Conservation (phyloP, 2,113 vertebrate genomes). For the Rutilus rutilus region DNA sequence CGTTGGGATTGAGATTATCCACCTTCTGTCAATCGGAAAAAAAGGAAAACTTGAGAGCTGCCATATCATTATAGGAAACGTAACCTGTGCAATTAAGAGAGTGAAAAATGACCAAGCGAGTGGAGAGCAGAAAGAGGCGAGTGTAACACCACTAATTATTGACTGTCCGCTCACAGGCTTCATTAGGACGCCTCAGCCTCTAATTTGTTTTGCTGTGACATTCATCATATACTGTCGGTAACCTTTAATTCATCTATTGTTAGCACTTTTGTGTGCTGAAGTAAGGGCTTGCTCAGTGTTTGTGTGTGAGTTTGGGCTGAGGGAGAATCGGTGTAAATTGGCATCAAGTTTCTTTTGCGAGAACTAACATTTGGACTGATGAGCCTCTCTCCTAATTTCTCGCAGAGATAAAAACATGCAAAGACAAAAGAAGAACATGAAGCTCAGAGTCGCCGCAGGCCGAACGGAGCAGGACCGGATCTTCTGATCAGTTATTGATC, state of each 20-base stretch:
- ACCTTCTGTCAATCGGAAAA: constrained; percentile 30
- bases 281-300: constrained; percentile 65
- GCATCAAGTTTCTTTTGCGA: constrained; percentile 39
- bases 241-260: constrained; percentile 93
- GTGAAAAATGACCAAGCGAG: constrained; percentile 59
- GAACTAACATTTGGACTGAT: constrained; percentile 16
- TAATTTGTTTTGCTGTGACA: constrained; percentile 83
- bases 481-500: not conserved
- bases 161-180: constrained; percentile 72
- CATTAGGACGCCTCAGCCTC: constrained; percentile 77
- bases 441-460: not conserved
- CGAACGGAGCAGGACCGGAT: not conserved
- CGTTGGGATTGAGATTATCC: constrained; percentile 21
- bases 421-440: not conserved
- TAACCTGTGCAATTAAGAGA: constrained; percentile 80
- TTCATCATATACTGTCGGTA: constrained; percentile 79
- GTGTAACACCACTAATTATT: constrained; percentile 78
- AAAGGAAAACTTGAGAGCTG: not conserved
- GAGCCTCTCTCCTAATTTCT: constrained; percentile 10
- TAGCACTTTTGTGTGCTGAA: constrained; percentile 87
- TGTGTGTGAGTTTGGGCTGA: constrained; percentile 23
- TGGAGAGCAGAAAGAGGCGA: constrained; percentile 56
- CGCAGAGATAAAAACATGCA: not conserved
- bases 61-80: constrained; percentile 36
- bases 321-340: constrained; percentile 46